Evolutionary conservation across 2,888 invertebrate genomes (phyloP), one percentile per base, ranked within the genome.

Genomic region (Drosophila heteroneura): DNA sequence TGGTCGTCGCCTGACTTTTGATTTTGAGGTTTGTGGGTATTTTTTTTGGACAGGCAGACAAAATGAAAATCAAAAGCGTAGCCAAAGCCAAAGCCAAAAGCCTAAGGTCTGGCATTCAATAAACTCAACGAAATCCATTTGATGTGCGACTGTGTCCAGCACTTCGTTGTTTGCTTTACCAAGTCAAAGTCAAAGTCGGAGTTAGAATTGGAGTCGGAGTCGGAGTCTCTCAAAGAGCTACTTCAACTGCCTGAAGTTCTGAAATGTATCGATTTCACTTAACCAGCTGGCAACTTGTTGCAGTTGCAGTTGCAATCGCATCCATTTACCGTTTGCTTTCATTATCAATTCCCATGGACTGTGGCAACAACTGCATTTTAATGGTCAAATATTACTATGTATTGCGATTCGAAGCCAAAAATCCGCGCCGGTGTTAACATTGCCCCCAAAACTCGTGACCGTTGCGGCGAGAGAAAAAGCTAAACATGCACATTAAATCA

Each of bases 331-430:
- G 81, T 82, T 82, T 70, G 89, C 79, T 87, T 90, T 90, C 89
- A 87, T 87, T 87, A 90, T 86, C 90, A 90, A 90, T 89, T 80
- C 81, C 78, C 81, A 68, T 60, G 41, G 71, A 68, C 70, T 70
- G 56, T 66, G 61, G 54, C 61, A 67, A 62, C 69, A 81, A 79
- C 72, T 83, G 86, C 81, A 76, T 80, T 80, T 86, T 89, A 87
- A 87, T 87, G 87, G 87, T 84, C 89, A 82, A 89, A 87, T 90
- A 89, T 90, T 86, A 82, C 73, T 72, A 30, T 68, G 72, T 73
- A 66, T 70, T 65, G 54, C 63, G 22, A 61, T 64, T 35, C 39
- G 37, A 28, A 53, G 52, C 60, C 35, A 37, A 37, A 37, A 78
- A 81, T 72, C 70, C 69, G 56, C 82, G 76, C 71, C 87, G 87